These are phyloP conservation scores for Metacarcinus magister DNA, from an alignment of 2,888 invertebrate species.

Conservation along the genomic window DNA sequence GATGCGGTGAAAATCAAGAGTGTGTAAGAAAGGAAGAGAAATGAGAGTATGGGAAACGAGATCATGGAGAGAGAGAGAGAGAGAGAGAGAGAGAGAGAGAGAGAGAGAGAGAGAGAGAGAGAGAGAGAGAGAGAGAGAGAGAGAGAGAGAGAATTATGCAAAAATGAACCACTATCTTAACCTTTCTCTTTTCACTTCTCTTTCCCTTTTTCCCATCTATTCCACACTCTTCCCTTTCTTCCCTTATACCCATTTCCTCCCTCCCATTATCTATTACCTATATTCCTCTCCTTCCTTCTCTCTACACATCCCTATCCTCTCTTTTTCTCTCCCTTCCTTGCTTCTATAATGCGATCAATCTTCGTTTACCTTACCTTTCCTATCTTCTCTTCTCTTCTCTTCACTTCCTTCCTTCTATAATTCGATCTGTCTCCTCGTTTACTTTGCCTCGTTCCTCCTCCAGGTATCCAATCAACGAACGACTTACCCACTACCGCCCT, in stretches of 20 bases:
- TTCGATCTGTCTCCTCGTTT: neutral
- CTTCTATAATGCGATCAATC: neutral
- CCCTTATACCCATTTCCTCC: too few relatives aligned
- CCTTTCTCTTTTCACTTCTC: too few relatives aligned
- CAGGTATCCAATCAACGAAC: conserved; percentile 80
- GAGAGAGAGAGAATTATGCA: neutral
- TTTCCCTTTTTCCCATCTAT: too few relatives aligned
- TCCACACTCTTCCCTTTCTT: neutral
- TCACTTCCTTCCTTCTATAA: neutral
- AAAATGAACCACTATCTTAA: neutral
- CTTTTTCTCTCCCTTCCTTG: neutral
- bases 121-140: conserved; percentile 53
- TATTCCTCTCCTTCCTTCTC: neutral
- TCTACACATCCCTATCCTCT: neutral
- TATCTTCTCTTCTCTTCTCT: conserved; percentile 13
- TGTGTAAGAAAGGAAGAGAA: neutral
- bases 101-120: conserved; percentile 56
- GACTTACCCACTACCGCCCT: conserved; percentile 73
- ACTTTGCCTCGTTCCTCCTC: neutral
- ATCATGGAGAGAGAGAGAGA: conserved; percentile 27
- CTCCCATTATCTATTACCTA: too few relatives aligned
- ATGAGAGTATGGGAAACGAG: neutral
- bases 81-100: neutral
- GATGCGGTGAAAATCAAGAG: neutral
- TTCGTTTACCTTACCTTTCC: conserved; percentile 49